Percentiles rank a stretch among this genome's conserved stretches.
Conservation (phyloP, 2,888 invertebrate genomes). For the Andricus curvator region DNA sequence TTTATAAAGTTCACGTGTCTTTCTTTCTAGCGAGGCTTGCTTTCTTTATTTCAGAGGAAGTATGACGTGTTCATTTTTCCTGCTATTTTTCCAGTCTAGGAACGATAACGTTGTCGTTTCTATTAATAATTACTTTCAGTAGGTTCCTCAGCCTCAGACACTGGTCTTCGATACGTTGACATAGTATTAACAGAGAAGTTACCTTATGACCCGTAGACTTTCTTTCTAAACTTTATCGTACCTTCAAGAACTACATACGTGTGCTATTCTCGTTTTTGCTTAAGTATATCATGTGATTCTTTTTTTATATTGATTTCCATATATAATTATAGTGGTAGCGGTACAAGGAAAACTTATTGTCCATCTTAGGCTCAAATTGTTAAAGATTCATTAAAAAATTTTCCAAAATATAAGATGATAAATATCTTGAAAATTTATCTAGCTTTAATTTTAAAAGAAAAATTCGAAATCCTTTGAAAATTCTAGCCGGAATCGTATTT, state of each 20-base stretch:
- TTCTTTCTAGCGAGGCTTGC: neutral
- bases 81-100: neutral
- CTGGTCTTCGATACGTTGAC: conserved; percentile 20
- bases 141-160: neutral
- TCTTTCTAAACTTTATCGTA: neutral
- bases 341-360: no score
- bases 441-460: no score
- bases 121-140: conserved; percentile 23
- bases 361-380: no score
- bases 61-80: neutral
- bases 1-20: neutral
- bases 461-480: no score
- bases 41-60: neutral
- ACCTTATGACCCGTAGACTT: neutral
- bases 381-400: no score
- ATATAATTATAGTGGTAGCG: neutral
- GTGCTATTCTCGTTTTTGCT: neutral
- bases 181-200: neutral
- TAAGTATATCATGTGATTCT: neutral
- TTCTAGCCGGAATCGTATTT: no score
- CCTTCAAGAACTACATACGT: neutral
- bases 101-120: conserved; percentile 1
- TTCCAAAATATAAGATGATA: no score
- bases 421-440: no score
- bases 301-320: neutral